Evolutionary conservation across 2,797 vertebrate species (phyloP).

Genomic region (Lepus townsendii): DNA sequence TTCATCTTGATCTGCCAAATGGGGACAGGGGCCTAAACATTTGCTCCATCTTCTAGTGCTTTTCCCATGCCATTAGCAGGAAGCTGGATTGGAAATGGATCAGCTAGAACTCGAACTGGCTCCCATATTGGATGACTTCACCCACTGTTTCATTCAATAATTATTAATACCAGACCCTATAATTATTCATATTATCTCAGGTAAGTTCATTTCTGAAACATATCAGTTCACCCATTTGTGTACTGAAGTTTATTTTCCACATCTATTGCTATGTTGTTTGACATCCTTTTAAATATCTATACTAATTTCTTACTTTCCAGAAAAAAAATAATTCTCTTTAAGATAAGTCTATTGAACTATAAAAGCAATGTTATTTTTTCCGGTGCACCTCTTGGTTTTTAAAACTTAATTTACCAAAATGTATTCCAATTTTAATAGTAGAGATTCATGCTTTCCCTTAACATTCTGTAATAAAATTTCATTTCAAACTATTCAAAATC

Average conservation of each 20-base stretch:
- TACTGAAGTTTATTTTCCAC: background rate
- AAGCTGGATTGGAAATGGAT: too few species aligned
- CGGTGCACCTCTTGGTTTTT: constrained; percentile 39
- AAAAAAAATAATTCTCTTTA: background rate
- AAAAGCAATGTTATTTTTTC: background rate
- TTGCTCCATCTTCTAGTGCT: too few species aligned
- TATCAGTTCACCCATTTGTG: background rate
- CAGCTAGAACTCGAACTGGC: too few species aligned
- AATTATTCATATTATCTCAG: background rate
- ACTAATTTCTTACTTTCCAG: background rate
- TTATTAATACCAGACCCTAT: too few species aligned
- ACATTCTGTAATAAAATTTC: constrained; percentile 36
- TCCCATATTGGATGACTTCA: too few species aligned
- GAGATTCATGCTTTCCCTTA: constrained; percentile 31
- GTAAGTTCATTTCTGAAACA: background rate
- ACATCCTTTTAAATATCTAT: background rate
- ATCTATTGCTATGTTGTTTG: background rate
- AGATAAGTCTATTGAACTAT: background rate
- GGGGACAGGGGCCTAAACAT: too few species aligned
- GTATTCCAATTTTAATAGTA: constrained; percentile 14
- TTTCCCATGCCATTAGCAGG: too few species aligned
- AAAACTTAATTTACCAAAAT: constrained; percentile 47
- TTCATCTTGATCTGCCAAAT: too few species aligned
- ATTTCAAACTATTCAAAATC: constrained; percentile 14
- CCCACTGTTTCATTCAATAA: too few species aligned